Evolutionary conservation across 1,140 invertebrate species (phyloP), one percentile per base, ranked within the genome.

Genomic region (Drosophila lini): DNA sequence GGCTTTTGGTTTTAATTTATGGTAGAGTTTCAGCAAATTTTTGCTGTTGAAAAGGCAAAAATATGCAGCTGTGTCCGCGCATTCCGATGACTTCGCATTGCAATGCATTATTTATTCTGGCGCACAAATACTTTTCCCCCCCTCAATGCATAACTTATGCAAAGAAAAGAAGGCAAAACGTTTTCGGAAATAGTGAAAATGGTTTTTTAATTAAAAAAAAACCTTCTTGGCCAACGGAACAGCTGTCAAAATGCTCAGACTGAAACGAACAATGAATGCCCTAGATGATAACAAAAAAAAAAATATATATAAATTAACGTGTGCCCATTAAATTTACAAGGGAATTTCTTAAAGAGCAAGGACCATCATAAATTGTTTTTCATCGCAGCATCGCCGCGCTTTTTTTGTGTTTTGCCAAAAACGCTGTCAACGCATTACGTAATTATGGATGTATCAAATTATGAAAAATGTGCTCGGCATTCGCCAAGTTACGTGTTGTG

Each of bases 361-460:
- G 38, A 34, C 44, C 52, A 71, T 59, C 44, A 71, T 71, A 71
- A 71, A 71, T 71, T 71, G 68, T 71, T 71, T 71, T 40, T 9
- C 11, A 34, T 19, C 68, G 28, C 32, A 9, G 16, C 10, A 32
- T 34, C 68, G n/a, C 15, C 7, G 15, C 3, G 34, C 15, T 69
- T 45, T 74, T 55, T 77, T 44, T 63, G 31, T 75, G 47, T 31
- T 58, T 58, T 38, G 31, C 50, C 34, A 78, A 78, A 53, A 78
- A 78, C 48, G 45, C 79, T 88, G 81, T 77, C 83, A 88, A 78
- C 83, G 74, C 84, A 88, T 89, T 88, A 89, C 76, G 80, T 88
- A 88, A 88, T 88, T 88, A 88, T 89, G 85, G 68, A 89, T 88
- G 78, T 80, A 89, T 85, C 71, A 89, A 88, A 88, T 88, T 80